phyloP scores from a whole-genome alignment of 2,797 vertebrate genomes.

The Iguana delicatissima region DNA sequence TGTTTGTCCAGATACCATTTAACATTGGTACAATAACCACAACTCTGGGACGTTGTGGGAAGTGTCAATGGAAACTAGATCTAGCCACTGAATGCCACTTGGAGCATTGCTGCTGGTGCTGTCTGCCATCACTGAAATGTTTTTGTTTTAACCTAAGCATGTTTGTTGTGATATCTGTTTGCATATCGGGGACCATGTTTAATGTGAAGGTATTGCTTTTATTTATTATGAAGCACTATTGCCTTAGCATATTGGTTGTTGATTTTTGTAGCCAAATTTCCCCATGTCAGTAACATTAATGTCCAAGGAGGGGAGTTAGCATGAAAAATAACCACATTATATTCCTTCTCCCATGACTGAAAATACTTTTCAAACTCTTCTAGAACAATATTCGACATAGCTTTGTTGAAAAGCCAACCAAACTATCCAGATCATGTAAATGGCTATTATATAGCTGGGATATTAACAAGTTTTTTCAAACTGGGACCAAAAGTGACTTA shows the following conservation, averaged over 20 bases:
- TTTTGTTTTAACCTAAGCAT: not conserved
- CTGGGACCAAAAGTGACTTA: not conserved
- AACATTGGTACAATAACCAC: not conserved
- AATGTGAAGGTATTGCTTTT: not conserved
- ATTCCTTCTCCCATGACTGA: not conserved
- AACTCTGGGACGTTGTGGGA: not conserved
- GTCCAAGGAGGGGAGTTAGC: not conserved
- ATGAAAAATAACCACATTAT: not conserved
- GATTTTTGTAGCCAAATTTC: too few relatives aligned
- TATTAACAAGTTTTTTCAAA: not conserved
- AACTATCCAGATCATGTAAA: not conserved
- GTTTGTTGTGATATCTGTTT: not conserved
- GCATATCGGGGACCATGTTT: not conserved
- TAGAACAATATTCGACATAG: not conserved
- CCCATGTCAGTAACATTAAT: not conserved
- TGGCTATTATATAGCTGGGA: not conserved
- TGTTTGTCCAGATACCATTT: not conserved
- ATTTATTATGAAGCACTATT: not conserved
- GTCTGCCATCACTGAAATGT: not conserved
- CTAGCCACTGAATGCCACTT: not conserved
- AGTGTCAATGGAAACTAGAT: not conserved
- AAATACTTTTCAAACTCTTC: not conserved
- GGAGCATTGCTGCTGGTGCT: not conserved
- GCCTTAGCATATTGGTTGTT: not conserved
- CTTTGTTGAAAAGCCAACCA: not conserved